phyloP scores from a whole-genome alignment of 2,888 invertebrate genomes.

The Cristatella mucedo region DNA sequence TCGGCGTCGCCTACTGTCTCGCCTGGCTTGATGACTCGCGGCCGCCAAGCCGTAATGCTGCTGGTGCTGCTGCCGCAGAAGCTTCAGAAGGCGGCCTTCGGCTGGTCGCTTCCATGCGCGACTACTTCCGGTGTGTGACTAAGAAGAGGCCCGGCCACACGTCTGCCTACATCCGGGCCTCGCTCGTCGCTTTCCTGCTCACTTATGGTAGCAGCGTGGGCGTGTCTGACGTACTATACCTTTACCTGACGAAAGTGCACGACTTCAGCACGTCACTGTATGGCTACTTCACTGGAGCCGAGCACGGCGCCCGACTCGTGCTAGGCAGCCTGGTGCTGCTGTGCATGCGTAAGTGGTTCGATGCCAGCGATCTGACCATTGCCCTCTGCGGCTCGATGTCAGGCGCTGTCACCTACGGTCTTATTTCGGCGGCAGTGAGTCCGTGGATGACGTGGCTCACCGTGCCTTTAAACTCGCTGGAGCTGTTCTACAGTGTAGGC shows the following conservation, averaged over 20 bases:
- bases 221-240: neutral
- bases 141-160: neutral
- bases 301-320: neutral
- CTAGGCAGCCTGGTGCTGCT: neutral
- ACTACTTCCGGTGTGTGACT: too few relatives aligned
- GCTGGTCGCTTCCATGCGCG: too few relatives aligned
- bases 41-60: too few relatives aligned
- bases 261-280: neutral
- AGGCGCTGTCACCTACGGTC: neutral
- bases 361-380: neutral
- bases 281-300: neutral
- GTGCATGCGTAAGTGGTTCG: too few relatives aligned
- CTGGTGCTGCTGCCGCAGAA: too few relatives aligned
- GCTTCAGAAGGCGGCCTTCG: too few relatives aligned
- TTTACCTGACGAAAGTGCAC: constrained; percentile 4
- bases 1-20: too few relatives aligned
- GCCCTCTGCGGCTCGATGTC: neutral
- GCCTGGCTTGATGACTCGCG: too few relatives aligned
- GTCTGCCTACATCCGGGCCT: neutral
- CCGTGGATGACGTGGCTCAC: neutral
- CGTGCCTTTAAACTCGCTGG: neutral
- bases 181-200: neutral
- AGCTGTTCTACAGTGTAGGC: neutral
- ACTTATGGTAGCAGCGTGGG: neutral
- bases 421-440: neutral